These are phyloP conservation scores for Galago senegalensis DNA, from an alignment of 2,797 vertebrate genomes.

Conservation along the genomic window DNA sequence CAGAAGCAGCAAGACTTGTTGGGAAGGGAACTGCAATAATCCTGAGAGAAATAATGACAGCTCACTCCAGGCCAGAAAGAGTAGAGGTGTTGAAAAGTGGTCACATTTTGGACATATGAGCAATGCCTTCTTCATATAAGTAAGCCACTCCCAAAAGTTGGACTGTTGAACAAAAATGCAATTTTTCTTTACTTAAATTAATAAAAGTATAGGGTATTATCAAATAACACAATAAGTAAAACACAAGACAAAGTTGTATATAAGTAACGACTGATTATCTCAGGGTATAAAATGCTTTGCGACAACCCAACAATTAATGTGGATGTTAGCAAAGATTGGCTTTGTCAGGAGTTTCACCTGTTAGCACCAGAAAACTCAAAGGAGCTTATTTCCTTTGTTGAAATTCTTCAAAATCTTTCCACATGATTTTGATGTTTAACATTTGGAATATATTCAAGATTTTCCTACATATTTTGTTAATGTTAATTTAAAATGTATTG, in stretches of 20 bases:
- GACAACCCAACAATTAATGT: background rate
- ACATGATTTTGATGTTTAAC: constrained; percentile 35
- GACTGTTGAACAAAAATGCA: background rate
- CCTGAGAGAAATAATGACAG: background rate
- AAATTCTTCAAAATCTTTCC: background rate
- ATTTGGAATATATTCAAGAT: constrained; percentile 47
- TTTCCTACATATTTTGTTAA: background rate
- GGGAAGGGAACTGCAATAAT: background rate
- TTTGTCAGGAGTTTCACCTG: constrained; percentile 27
- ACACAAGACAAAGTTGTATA: background rate
- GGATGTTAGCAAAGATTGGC: background rate
- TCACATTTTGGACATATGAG: background rate
- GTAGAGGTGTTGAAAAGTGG: background rate
- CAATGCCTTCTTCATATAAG: background rate
- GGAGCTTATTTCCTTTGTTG: background rate
- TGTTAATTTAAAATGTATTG: constrained; percentile 42
- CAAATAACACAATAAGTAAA: background rate
- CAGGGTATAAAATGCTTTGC: background rate
- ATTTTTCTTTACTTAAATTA: constrained; percentile 33
- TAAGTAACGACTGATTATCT: background rate
- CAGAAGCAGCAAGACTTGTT: background rate
- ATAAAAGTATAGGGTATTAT: background rate
- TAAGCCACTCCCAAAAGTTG: background rate
- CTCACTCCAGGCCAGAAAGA: background rate
- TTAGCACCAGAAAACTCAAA: background rate